Evolutionary conservation across 2,888 invertebrate species (phyloP), one percentile per base, ranked within the genome.

Genomic region (Mimas tiliae): DNA sequence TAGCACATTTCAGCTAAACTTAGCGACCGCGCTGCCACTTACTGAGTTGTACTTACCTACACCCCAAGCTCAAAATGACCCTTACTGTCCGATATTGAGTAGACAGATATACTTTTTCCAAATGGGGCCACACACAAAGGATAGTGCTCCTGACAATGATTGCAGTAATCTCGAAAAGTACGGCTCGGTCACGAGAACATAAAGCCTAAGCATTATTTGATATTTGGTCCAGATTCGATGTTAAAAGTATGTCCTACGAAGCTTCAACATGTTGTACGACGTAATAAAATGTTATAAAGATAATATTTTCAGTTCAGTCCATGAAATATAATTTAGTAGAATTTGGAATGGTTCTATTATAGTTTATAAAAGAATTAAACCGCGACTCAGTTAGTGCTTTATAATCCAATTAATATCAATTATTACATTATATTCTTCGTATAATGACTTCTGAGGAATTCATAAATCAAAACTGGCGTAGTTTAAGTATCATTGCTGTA

Each of bases 1-100:
- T 78, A 80, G 82, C 82, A 81, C 80, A 82, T 82, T 83, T 78
- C 77, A 74, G 76, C 78, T 74, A 69, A 79, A 76, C 73, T 77
- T 73, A 65, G 73, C 72, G 71, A 69, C 70, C 73, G 70, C 65
- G 66, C 65, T 68, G 53, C 53, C 67, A 62, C 50, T 63, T 27
- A 65, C 67, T 68, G 33, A 58, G 53, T 65, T 66, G 52, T 68
- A 52, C 65, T 55, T 67, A 67, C 53, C 16, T 58, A 50, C 38
- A 52, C 51, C 62, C 62, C 45, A 52, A 63, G 62, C 53, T 42
- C 38, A 53, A 66, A 63, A 66, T 63, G 16, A 34, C 42, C 12
- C 19, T 66, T 52, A 19, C 34, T 47, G 48, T 7, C 45, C 34
- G 65, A 58, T 65, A 58, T 58, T 65, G 48, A 58, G 48, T 33